Percentiles rank a stretch among this genome's conserved stretches.
phyloP scores from a whole-genome alignment of 2,888 invertebrate genomes.

The Neoscelio sp. region DNA sequence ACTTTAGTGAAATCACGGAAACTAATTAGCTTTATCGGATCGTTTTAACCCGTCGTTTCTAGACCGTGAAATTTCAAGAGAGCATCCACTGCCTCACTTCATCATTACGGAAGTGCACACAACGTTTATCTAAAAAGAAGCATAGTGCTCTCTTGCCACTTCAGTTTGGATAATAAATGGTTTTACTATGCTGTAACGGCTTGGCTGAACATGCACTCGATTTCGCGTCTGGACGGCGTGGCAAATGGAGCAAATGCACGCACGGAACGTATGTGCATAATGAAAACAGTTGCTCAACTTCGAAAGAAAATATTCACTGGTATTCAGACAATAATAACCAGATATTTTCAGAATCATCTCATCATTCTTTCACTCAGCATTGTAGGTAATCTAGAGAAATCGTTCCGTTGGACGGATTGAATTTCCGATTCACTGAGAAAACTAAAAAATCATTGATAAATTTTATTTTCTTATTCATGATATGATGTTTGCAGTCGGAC shows the following conservation, averaged over 20 bases:
- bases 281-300: slow-evolving; percentile 64
- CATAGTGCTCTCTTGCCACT: slow-evolving; percentile 64
- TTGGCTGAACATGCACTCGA: slow-evolving; percentile 66
- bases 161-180: slow-evolving; percentile 68
- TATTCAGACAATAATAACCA: slow-evolving; percentile 51
- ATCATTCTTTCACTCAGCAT: slow-evolving; percentile 25
- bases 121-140: slow-evolving; percentile 68
- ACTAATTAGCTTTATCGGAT: slow-evolving; percentile 67
- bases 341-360: slow-evolving; percentile 56
- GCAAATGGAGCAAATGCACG: slow-evolving; percentile 68
- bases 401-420: slow-evolving; percentile 15
- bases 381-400: slow-evolving; percentile 31
- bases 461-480: slow-evolving; percentile 23
- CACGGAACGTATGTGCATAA: slow-evolving; percentile 67
- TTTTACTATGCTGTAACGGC: slow-evolving; percentile 64
- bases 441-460: neutral
- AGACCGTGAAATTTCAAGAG: slow-evolving; percentile 67
- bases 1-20: slow-evolving; percentile 63
- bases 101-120: slow-evolving; percentile 68
- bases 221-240: slow-evolving; percentile 67
- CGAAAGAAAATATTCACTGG: slow-evolving; percentile 53
- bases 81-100: slow-evolving; percentile 60
- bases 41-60: slow-evolving; percentile 60
- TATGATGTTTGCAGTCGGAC: too few relatives aligned
- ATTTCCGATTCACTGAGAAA: slow-evolving; percentile 21